These are phyloP conservation scores for Apteryx mantelli DNA, from an alignment of 2,113 vertebrate species.

Conservation along the genomic window DNA sequence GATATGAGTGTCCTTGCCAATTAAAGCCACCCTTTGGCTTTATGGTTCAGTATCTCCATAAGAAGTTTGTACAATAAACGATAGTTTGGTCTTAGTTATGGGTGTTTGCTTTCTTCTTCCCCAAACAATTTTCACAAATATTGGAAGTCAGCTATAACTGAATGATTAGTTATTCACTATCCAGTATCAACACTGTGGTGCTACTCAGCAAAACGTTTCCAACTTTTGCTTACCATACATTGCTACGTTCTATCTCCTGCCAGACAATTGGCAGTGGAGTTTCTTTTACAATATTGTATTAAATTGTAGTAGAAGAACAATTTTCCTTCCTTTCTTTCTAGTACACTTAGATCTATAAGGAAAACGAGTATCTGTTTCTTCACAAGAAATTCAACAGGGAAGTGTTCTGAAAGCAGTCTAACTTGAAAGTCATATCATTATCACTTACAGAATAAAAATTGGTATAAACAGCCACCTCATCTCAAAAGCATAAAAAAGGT, in stretches of 20 bases:
- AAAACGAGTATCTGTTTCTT: not conserved
- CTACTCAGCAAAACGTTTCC: too few species aligned
- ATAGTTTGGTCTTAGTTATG: not conserved
- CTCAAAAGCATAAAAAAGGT: not conserved
- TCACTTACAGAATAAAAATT: not conserved
- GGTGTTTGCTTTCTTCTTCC: not conserved
- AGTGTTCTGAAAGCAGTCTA: not conserved
- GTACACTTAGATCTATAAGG: not conserved
- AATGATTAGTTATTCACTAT: not conserved
- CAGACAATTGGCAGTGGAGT: conserved; percentile 14
- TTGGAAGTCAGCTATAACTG: not conserved
- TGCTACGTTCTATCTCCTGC: not conserved
- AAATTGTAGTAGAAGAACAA: not conserved
- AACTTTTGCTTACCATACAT: not conserved
- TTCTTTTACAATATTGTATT: not conserved
- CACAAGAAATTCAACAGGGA: not conserved
- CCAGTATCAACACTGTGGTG: not conserved
- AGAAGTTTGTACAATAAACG: not conserved
- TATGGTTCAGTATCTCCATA: not conserved
- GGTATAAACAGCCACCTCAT: not conserved
- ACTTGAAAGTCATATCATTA: not conserved
- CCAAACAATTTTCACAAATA: not conserved
- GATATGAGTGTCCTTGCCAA: not conserved
- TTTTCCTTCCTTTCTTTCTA: not conserved
- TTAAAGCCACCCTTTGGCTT: not conserved